Evolutionary conservation across 2,797 vertebrate species (phyloP), one percentile per base, ranked within the genome.

Genomic region (Jordanella pulchra): DNA sequence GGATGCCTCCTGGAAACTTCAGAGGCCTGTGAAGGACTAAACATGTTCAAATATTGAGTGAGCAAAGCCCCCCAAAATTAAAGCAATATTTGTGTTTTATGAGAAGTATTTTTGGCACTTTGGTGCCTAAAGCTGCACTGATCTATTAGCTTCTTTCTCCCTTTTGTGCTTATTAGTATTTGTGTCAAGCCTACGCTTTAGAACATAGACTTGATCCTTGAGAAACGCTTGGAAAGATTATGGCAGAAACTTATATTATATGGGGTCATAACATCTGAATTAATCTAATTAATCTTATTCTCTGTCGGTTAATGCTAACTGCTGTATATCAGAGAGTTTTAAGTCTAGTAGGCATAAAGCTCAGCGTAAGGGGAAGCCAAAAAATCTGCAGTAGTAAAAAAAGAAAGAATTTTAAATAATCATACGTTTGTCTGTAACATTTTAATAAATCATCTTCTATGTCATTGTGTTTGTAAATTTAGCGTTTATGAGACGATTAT

Each of bases 51-150:
- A 81, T 86, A 88, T 82, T 73, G 66, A 28, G 85, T 71, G 69
- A 65, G 69, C 56, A 44, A 66, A 69, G 50, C 18, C 9, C 35
- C 35, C 35, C 35, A 39, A 39, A 39, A 27, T 53, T 67, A 78
- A 87, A 84, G 77, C 71, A 81, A 81, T 85, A 76, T 80, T 79
- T 65, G 35, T 32, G 68, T 79, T 61, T 77, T 66, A 70, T 78
- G 72, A 60, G 72, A 51, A 61, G 23, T 50, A 45, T 42, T 66
- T 69, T 50, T 53, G 53, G 15, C 28, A 9, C 21, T 1, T 23
- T 63, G 48, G 42, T 65, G 63, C 44, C 25, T 60, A 32, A 73
- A 65, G 71, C 30, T 45, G 15, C 60, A 75, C 72, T 71, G 72
- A 81, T 86, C 73, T 63, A 51, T 70, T 18, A 56, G 42, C 47